Conservation (phyloP, 2,888 invertebrate species). For the Xestia ashworthii region DNA sequence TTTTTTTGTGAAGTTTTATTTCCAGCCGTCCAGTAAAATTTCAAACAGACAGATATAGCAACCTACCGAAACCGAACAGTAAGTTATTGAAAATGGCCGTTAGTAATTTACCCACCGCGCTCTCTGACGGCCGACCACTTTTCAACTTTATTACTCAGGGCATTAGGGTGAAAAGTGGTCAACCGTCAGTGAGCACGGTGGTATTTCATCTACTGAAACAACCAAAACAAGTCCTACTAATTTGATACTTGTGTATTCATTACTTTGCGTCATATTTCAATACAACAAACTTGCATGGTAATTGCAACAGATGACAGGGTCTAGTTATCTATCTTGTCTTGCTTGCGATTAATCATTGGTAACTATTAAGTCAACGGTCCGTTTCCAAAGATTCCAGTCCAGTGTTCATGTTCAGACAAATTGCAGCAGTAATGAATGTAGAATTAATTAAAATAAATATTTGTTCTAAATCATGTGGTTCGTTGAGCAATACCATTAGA, state of each 20-base stretch:
- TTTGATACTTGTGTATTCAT: slow-evolving; percentile 40
- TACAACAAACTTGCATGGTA: slow-evolving; percentile 58
- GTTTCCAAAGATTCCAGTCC: slow-evolving; percentile 42
- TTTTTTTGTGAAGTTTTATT: too few relatives aligned
- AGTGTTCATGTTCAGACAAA: slow-evolving; percentile 44
- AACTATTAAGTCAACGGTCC: slow-evolving; percentile 47
- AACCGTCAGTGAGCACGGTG: not conserved
- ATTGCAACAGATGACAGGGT: slow-evolving; percentile 51
- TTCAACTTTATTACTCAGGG: too few relatives aligned
- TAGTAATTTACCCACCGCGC: too few relatives aligned
- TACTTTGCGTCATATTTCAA: slow-evolving; percentile 53
- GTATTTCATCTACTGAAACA: not conserved
- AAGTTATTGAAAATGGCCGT: too few relatives aligned
- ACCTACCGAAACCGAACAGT: too few relatives aligned
- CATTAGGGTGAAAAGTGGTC: not conserved
- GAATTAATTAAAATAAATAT: slow-evolving; percentile 50
- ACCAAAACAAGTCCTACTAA: slow-evolving; percentile 7
- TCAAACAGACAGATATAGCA: too few relatives aligned
- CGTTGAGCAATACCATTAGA: slow-evolving; percentile 22
- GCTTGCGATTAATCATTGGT: slow-evolving; percentile 50
- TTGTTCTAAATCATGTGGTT: slow-evolving; percentile 26
- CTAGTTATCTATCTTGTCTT: slow-evolving; percentile 34
- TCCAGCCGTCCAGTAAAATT: too few relatives aligned
- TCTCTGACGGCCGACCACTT: too few relatives aligned
- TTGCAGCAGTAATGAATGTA: slow-evolving; percentile 50